Evolutionary conservation across 1,140 invertebrate genomes (phyloP), one percentile per base, ranked within the genome.

Genomic region (Pseudomyrmex pallidus): DNA sequence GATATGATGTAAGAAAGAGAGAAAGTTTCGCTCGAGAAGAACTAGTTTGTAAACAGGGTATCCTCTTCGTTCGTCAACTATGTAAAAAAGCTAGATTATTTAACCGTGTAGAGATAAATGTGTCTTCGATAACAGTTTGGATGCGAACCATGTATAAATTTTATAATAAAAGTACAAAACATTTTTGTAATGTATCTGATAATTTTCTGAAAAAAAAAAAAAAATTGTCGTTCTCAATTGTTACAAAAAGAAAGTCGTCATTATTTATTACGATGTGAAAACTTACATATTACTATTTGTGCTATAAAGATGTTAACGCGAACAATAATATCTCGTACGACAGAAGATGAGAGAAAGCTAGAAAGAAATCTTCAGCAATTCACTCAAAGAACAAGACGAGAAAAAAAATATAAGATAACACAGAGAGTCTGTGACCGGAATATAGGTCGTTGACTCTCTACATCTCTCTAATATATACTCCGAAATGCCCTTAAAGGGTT

Each of bases 1-100:
- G 46, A 56, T 46, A 2, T 80, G 76, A 80, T 80, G 76, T 80
- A 80, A 80, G 66, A 35, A 44, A 35, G 66, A 70, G 76, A 80
- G 76, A 80, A 80, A 80, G 76, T 80, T 59, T 59, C 54, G 59
- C 59, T 72, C 44, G 20, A 20, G 2, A 13, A 72, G 35, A 5
- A 50, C 66, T 70, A 80, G 66, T 59, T 62, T 62, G 46, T 17
- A 80, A 57, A 56, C 44, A 59, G 20, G 10, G 10, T 61, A 17
- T 59, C 10, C 35, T 35, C 72, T 12, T 50, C 8, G 35, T 10
- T 46, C n/a, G n/a, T n/a, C n/a, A n/a, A 35, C 48, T 20, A 2
- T 80, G 5, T 7, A 35, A 5, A 7, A 2, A 59, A 72, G 66
- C 50, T 72, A 50, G 59, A 80, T 80, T 70, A 70, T 48, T 48